A percentile compares a stretch with the other conserved stretches of the same genome.
Evolutionary conservation across 1,140 invertebrate species (phyloP).

Genomic region (Camponotus pennsylvanicus): DNA sequence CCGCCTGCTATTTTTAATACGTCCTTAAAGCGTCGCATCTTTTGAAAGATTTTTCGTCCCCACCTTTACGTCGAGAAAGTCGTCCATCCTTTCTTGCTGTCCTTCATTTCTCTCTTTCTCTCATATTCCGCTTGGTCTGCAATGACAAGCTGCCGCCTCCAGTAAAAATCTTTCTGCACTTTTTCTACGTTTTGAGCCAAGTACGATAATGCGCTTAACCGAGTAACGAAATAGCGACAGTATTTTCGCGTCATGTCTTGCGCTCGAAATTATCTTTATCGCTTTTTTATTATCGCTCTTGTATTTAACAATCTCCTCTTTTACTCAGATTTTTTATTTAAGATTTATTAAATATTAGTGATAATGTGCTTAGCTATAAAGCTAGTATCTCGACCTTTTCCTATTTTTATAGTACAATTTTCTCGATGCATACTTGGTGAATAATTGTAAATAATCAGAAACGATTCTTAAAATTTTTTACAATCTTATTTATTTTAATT

Average conservation of each 20-base stretch:
- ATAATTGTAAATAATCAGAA: neutral
- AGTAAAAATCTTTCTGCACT: conserved; percentile 48
- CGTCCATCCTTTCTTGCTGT: neutral
- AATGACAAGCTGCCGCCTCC: neutral
- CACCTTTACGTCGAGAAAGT: conserved; percentile 15
- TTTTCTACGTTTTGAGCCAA: conserved; percentile 54
- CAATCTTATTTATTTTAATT: neutral
- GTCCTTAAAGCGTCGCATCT: conserved; percentile 75
- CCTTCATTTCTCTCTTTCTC: neutral
- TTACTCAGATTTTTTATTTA: conserved; percentile 1
- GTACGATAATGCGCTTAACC: conserved; percentile 38
- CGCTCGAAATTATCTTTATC: neutral
- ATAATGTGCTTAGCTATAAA: conserved; percentile 6
- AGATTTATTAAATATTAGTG: neutral
- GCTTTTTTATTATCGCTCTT: neutral
- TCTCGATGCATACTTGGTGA: neutral
- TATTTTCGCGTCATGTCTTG: conserved; percentile 21
- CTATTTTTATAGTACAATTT: conserved; percentile 34
- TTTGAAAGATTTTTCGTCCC: conserved; percentile 74
- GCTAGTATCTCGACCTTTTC: neutral
- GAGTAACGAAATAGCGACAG: neutral
- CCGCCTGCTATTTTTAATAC: conserved; percentile 76
- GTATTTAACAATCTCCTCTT: neutral
- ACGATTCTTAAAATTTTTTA: neutral
- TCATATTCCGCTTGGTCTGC: conserved; percentile 1